Base-by-base conservation (phyloP, 2,888 invertebrate genomes). In the Caenorhabditis drosophilae region DNA sequence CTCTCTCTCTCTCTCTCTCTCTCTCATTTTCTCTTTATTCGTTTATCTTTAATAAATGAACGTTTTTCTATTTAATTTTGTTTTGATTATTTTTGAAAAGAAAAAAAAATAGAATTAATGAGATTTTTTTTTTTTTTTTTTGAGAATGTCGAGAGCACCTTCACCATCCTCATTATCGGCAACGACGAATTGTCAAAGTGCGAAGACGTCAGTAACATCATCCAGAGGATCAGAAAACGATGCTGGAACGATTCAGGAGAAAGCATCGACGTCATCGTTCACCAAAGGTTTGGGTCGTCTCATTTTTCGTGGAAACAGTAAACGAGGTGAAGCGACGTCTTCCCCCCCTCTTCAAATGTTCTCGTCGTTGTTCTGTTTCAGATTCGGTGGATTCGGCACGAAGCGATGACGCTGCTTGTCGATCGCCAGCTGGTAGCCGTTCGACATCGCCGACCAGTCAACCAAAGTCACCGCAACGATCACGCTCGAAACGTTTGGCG, bases 331-430 rank as follows among this genome's bases (percentile, higher is more conserved):
- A 12, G 6, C 12, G 31, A 9, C 12, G 31, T 31, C 12, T 31
- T 31, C 12, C 12, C 12, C 7, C 31, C 6, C 6, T 31, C 45
- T 31, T 9, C 42, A 23, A 9, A 4, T 22, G 4, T 20, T 25
- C 12, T 7, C 16, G 18, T 18, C 20, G 11, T 25, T 9, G 4
- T 42, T 26, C 9, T 6, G 6, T 16, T 31, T 16, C 54, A 64
- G 58, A 58, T 27, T 64, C 64, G 6, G 51, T 58, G 9, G 64
- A 64, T 23, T 64, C 64, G 23, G 58, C 58, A 20, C 54, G 57
- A 45, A 49, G 46, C 25, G 66, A 66, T 26, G 59, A 66, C 27
- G 49, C 51, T n/a, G 54, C 42, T 20, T n/a, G n/a, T n/a, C 41
- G 56, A 22, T 56, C 55, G 26, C 66, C 59, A 12, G 55, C 38